Evolutionary conservation across 2,113 vertebrate species (phyloP).

Genomic region (Aegithalos caudatus): DNA sequence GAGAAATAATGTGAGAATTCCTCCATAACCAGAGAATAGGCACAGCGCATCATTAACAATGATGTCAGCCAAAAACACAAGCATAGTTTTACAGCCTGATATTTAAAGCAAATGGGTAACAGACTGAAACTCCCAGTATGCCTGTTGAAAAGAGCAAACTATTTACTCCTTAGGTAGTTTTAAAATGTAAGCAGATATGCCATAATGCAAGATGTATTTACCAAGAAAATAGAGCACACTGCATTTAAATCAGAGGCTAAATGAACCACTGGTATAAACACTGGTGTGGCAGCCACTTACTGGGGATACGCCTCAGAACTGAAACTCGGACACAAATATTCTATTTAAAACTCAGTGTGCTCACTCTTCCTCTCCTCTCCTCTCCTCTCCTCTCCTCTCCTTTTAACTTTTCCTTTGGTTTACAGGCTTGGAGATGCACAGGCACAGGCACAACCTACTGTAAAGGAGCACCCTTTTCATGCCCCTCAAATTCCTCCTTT

Average conservation of each 20-base stretch:
- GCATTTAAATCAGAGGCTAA: not conserved
- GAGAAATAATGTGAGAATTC: conserved; percentile 51
- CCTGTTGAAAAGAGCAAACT: not conserved
- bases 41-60: not conserved
- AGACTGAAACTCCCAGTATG: conserved; percentile 13
- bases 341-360: not conserved
- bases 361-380: not conserved
- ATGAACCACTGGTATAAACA: not conserved
- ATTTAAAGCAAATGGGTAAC: conserved; percentile 48
- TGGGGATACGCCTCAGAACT: not conserved
- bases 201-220: not conserved
- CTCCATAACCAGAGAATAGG: conserved; percentile 22
- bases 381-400: too few species aligned
- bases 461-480: not conserved
- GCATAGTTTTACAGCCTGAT: not conserved
- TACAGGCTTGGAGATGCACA: not conserved
- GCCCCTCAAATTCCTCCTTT: not conserved
- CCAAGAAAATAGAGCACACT: not conserved
- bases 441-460: not conserved
- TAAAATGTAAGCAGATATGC: conserved; percentile 12
- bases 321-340: not conserved
- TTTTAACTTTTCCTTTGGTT: not conserved
- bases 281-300: not conserved
- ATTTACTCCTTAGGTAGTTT: conserved; percentile 33
- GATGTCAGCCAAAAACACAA: conserved; percentile 36